These are phyloP conservation scores for Zophobas morio DNA, from an alignment of 1,140 invertebrate species.

Conservation along the genomic window DNA sequence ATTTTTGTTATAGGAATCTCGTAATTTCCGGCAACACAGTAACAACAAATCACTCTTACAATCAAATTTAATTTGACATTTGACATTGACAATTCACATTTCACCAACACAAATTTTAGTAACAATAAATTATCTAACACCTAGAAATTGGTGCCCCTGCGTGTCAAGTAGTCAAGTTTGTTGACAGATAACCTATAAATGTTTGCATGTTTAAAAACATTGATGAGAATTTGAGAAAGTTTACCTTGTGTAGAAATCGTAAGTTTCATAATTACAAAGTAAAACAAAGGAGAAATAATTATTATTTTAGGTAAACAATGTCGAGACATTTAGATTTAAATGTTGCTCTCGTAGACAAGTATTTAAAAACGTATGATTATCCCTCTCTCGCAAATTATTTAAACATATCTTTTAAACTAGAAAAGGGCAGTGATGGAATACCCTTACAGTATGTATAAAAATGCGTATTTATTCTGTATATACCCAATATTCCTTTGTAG, in stretches of 20 bases:
- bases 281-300: too few species aligned
- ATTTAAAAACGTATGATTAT: not conserved
- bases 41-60: too few species aligned
- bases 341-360: not conserved
- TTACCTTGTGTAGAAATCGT: too few species aligned
- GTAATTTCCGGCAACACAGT: too few species aligned
- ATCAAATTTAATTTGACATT: too few species aligned
- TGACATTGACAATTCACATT: too few species aligned
- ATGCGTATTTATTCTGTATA: not conserved
- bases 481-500: not conserved
- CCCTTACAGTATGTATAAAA: constrained; percentile 26
- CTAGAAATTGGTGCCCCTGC: not conserved
- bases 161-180: not conserved
- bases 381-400: not conserved
- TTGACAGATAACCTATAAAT: constrained; percentile 1
- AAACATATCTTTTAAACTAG: not conserved
- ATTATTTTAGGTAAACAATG: not conserved
- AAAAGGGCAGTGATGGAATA: not conserved
- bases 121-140: too few species aligned
- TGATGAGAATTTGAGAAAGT: too few species aligned
- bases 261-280: too few species aligned
- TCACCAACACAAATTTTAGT: too few species aligned
- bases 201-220: not conserved
- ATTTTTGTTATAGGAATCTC: too few species aligned
- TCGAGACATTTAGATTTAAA: not conserved